Evolutionary conservation across 2,797 vertebrate species (phyloP).

Genomic region (Luscinia megarhynchos): DNA sequence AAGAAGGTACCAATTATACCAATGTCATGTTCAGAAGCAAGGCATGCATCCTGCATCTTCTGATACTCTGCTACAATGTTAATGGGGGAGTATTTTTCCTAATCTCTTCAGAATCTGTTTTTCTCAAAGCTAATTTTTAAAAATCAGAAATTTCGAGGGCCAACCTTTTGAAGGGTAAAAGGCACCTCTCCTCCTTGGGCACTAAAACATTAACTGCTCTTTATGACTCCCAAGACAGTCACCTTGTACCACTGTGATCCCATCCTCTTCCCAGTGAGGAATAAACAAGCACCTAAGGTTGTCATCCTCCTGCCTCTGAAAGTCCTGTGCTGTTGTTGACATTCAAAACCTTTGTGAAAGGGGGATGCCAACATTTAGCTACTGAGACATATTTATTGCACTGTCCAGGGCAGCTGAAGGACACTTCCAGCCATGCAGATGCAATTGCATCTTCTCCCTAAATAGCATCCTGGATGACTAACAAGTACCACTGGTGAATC

Average conservation of each 20-base stretch:
- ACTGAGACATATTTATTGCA: not conserved
- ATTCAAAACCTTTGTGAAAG: not conserved
- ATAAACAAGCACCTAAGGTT: not conserved
- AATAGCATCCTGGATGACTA: not conserved
- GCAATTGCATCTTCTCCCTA: not conserved
- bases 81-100: not conserved
- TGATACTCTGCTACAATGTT: not conserved
- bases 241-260: not conserved
- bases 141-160: not conserved
- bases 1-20: not conserved
- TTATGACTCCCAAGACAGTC: not conserved
- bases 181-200: not conserved
- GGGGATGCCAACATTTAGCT: not conserved
- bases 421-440: not conserved
- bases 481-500: not conserved
- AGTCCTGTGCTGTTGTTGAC: not conserved
- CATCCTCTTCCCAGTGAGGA: not conserved
- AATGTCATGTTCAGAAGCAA: fast-evolving
- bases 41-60: not conserved
- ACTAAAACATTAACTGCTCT: not conserved
- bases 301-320: not conserved
- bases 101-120: not conserved
- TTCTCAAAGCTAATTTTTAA: not conserved
- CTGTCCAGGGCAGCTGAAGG: not conserved
- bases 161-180: not conserved